A percentile compares a stretch with the other conserved stretches of the same genome.
Evolutionary conservation across 2,888 invertebrate genomes (phyloP).

Genomic region (Pseudococcus longispinus): DNA sequence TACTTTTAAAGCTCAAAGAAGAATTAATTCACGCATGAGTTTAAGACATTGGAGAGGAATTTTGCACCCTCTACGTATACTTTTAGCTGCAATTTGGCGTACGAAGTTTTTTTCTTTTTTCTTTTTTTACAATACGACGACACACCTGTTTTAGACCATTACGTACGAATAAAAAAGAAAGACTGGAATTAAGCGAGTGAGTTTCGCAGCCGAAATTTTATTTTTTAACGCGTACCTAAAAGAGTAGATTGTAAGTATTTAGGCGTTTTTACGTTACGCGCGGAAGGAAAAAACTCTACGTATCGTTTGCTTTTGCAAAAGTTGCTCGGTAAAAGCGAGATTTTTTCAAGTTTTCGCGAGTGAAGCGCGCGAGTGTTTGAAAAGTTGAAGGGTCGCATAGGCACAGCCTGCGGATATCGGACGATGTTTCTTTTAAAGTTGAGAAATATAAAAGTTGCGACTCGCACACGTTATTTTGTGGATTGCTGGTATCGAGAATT

Average conservation of each 20-base stretch:
- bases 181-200: neutral
- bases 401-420: constrained; percentile 34
- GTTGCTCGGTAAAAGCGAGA: neutral
- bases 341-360: neutral
- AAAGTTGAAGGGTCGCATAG: neutral
- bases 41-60: neutral
- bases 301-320: neutral
- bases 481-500: neutral
- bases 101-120: neutral
- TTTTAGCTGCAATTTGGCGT: neutral
- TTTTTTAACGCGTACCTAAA: neutral
- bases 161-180: neutral
- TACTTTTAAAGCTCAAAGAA: constrained; percentile 15
- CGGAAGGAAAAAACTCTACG: neutral
- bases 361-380: neutral
- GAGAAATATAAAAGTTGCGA: constrained; percentile 5
- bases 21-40: constrained; percentile 8
- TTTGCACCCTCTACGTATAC: neutral
- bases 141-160: neutral
- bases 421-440: constrained; percentile 14
- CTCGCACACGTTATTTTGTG: constrained; percentile 1
- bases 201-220: neutral
- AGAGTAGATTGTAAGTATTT: neutral
- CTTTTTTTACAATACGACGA: neutral
- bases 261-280: neutral